phyloP scores from a whole-genome alignment of 2,113 vertebrate species.

The Rhineura floridana region DNA sequence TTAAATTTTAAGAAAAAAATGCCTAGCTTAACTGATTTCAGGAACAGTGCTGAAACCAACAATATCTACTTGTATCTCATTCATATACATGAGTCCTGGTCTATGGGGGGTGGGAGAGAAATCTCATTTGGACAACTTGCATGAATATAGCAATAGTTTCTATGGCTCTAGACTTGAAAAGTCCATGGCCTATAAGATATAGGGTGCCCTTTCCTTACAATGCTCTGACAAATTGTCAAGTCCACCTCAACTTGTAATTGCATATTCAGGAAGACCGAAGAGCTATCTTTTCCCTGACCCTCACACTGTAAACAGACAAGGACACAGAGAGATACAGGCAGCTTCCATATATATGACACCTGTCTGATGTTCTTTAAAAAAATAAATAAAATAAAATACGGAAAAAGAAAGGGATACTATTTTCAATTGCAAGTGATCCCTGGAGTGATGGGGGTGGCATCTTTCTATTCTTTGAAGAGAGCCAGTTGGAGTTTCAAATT shows the following conservation, averaged over 20 bases:
- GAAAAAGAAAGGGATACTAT: constrained; percentile 71
- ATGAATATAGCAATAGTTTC: constrained; percentile 27
- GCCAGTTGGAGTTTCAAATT: constrained; percentile 54
- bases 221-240: constrained; percentile 63
- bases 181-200: constrained; percentile 6
- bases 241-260: constrained; percentile 74
- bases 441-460: constrained; percentile 76
- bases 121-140: background rate
- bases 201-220: constrained; percentile 32
- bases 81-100: background rate
- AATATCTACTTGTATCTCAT: background rate
- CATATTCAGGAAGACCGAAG: constrained; percentile 67
- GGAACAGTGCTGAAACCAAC: background rate
- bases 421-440: constrained; percentile 84
- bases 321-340: constrained; percentile 73
- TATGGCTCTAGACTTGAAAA: constrained; percentile 24
- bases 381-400: constrained; percentile 67
- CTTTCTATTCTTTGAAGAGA: constrained; percentile 57
- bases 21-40: background rate
- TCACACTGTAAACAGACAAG: constrained; percentile 82
- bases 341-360: constrained; percentile 80
- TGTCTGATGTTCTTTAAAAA: constrained; percentile 82
- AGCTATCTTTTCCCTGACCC: constrained; percentile 75
- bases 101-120: background rate
- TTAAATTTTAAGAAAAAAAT: background rate